Base-by-base conservation (phyloP, 2,113 vertebrate species). In the Sminthopsis crassicaudata region DNA sequence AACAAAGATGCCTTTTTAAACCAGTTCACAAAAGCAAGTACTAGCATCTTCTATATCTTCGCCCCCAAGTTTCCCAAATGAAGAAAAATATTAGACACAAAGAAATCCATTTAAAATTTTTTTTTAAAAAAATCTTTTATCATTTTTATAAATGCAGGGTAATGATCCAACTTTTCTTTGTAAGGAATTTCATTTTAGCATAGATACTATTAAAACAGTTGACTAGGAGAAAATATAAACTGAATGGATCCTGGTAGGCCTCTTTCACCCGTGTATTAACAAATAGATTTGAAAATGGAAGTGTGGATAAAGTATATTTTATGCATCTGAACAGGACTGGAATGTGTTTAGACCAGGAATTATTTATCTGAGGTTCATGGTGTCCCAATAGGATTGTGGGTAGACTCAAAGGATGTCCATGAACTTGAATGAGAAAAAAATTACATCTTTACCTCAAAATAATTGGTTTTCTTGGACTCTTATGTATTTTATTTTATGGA, bases 141-240 rank as follows among this genome's bases (percentile, higher is more conserved):
- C 23, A 22, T n/a, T 93, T 94, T 90, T 93, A 46, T 84, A 22
- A 84, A 84, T 42, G n/a, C 48, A 90, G 90, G 46, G 55, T 2
- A 53, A 19, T 52, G 27, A 16, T 30, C 19, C 12, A 8, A 9
- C 67, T 3, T 10, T 51, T 67, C 22, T 30, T 91, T 89, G 19
- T 26, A 89, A 51, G 19, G 67, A 89, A 92, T 16, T 10, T 27
- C 55, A 4, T 55, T 14, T 53, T 25, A 90, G 53, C 27, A 26
- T 22, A 89, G 22, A 50, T 94, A 24, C 89, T 89, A 8, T 91
- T 94, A 51, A 48, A 94, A 93, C 53, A 52, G 84, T 30, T 90
- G n/a, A 57, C 91, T 93, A 51, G 57, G 46, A 90, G 51, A 91
- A 84, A 90, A 92, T 10, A 36, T 46, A 84, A 94, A 90, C 54